Base-by-base conservation (phyloP, 2,797 vertebrate species). In the Melanotaenia trifasciata region DNA sequence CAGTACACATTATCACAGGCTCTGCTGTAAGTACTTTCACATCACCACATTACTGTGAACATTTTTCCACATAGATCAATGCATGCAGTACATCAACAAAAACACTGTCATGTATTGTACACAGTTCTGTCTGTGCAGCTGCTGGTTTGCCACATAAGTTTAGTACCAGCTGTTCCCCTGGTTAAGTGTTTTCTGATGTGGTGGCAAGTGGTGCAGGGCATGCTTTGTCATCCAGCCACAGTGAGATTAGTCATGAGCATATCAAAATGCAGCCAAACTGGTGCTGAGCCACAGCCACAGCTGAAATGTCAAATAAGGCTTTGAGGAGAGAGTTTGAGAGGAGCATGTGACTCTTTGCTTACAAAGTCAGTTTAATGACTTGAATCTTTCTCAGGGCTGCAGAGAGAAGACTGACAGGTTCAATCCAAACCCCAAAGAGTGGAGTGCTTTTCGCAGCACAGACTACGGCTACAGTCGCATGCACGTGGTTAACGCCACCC, bases 1-100 rank as follows among this genome's bases (percentile, higher is more conserved):
- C 96, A 0, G 95, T 97, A 0, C 96, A 97, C 75, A 96, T 97
- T 64, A 96, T 96, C 90, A 96, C 96, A 0, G 96, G 96, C 80
- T 97, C 96, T 22, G 96, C 96, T 28, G 96, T 97, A 87, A 96
- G 96, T 95, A 83, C 36, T 56, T 80, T 72, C 40, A 68, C 45
- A 56, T 66, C 58, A 20, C 51, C 35, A 38, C 40, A 6, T 76
- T 32, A 16, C 47, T 45, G 67, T 62, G 20, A 40, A 63, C 5
- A 4, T 77, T 76, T 77, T 72, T 65, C 64, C 60, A 50, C 58
- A 35, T 12, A 54, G 56, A 76, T 79, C 38, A 53, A 54, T 61
- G 26, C 16, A 24, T 22, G 36, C 72, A 67, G 63, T 56, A 72
- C 14, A 75, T 81, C 70, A 86, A 84, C 74, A 80, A 79, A 84